phyloP scores from a whole-genome alignment of 2,888 invertebrate species.

The Euphydryas editha region DNA sequence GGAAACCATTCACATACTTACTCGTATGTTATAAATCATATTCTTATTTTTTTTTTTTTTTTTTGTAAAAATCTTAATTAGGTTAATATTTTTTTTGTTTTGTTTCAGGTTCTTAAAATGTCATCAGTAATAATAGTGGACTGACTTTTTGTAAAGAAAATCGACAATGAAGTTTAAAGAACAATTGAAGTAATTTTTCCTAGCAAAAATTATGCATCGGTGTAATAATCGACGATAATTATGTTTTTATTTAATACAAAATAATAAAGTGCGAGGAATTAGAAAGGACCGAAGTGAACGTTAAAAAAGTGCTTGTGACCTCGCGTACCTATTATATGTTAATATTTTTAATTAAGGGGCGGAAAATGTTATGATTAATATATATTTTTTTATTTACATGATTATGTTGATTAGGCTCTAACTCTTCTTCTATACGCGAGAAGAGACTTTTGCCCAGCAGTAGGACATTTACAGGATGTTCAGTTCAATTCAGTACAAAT shows the following conservation, averaged over 20 bases:
- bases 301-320: slow-evolving; percentile 51
- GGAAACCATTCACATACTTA: no score
- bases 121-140: slow-evolving; percentile 1
- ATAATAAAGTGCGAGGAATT: slow-evolving; percentile 11
- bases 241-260: not conserved
- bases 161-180: not conserved
- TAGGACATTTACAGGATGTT: no score
- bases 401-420: no score
- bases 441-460: no score
- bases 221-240: not conserved
- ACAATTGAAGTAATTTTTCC: not conserved
- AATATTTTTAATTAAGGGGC: slow-evolving; percentile 29
- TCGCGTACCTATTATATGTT: slow-evolving; percentile 50
- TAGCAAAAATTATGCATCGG: not conserved
- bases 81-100: not conserved
- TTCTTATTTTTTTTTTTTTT: no score
- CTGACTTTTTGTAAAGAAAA: not conserved
- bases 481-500: not conserved
- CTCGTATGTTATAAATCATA: no score
- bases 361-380: not conserved
- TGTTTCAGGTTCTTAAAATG: slow-evolving; percentile 4
- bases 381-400: slow-evolving; percentile 5
- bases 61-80: not conserved
- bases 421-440: no score
- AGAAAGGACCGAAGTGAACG: slow-evolving; percentile 47